Base-by-base conservation (phyloP, 1,140 invertebrate genomes). In the Anastatus disparis region DNA sequence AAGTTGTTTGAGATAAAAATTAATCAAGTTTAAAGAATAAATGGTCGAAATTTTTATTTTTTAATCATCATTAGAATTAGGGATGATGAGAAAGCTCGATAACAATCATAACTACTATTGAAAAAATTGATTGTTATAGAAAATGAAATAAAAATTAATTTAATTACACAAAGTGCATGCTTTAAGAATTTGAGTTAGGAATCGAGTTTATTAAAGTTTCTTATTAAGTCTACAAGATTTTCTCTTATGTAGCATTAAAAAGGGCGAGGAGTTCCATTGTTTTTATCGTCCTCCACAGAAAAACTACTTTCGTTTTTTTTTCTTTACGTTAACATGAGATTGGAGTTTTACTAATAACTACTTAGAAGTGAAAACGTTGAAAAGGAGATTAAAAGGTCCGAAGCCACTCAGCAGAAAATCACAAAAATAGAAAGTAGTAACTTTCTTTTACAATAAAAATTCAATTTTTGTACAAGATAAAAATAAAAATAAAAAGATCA, bases 291-390 rank as follows among this genome's bases (percentile, higher is more conserved):
- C 10, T n/a, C 22, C 8, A 59, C 22, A 53, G 12, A 35, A 64
- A 52, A 46, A 35, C 53, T 58, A 64, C 44, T 71, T 52, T 53
- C 61, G 6, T 63, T 6, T 58, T n/a, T n/a, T n/a, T n/a, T n/a
- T n/a, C n/a, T 64, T 62, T 71, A 46, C 10, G 13, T 22, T 61
- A 10, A 50, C 62, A 52, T 59, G 59, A 71, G 53, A 42, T 38
- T 59, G 22, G 48, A 48, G n/a, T 65, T n/a, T n/a, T 15, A 31
- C 29, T 71, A 71, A 46, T 52, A 65, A 59, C 56, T 66, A 71
- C n/a, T 59, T 64, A 59, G 53, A 71, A 12, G 44, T 61, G 44
- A 70, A 63, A 70, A 70, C 59, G 38, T 63, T 64, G 31, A 71
- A 52, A n/a, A 56, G 52, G 31, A 61, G 26, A 29, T 40, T 52